Base-by-base conservation (phyloP, 2,113 vertebrate genomes). In the Anguilla japonica region DNA sequence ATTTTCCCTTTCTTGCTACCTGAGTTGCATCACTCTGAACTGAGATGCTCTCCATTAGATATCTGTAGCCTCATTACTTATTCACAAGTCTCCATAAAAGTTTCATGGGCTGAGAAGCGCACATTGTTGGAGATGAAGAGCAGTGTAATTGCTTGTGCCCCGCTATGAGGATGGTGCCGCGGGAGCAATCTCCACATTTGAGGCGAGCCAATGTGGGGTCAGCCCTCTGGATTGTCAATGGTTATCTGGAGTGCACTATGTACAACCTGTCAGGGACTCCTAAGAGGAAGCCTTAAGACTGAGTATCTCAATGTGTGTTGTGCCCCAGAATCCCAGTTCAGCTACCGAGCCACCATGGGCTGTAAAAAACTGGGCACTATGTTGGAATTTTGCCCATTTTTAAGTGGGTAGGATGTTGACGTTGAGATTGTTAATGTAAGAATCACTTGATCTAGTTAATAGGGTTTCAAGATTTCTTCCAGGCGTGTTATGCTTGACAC, bases 21-120 rank as follows among this genome's bases (percentile, higher is more conserved):
- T 75, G n/a, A n/a, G 71, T n/a, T 75, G 71, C 26, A 75, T 75
- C 71, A 75, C 26, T 75, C 71, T 75, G 71, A 75, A 75, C 71
- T 75, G 71, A 75, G 13, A 75, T 75, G 71, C 71, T 75, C 71
- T 75, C 71, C 11, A 75, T 75, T 75, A 29, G 71, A 75, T 75
- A 75, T 75, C 71, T 75, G n/a, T 75, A 75, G 71, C 71, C 26
- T 34, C 71, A 75, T 75, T 75, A 75, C 71, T 75, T 29, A 75
- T 75, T 75, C n/a, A 75, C 7, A n/a, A 34, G 71, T n/a, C 71
- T 75, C n/a, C 71, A 75, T 75, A 75, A 75, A 75, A 75, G 71
- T 75, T 75, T n/a, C 71, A 75, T 75, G n/a, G 60, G n/a, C n/a
- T 75, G 71, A 75, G 9, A 14, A 75, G 22, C 71, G 9, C 71